Conservation (phyloP, 53 echinoderm and acorn worm species). For the Hippasteria phrygiana region DNA sequence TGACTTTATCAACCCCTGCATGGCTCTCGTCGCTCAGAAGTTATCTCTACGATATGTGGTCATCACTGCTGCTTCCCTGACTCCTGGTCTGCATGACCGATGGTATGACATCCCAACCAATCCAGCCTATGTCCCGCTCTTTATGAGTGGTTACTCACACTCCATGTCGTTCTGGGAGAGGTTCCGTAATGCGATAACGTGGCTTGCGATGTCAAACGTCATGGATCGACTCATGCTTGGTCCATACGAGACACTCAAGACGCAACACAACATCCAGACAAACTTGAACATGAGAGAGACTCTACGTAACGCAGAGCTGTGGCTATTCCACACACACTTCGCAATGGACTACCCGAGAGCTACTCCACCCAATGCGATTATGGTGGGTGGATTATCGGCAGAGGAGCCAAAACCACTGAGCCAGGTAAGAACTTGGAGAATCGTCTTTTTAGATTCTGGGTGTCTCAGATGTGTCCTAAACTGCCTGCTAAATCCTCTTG, state of each 20-base stretch:
- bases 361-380: constrained; percentile 32
- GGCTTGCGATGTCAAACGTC: neutral
- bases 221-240: constrained; percentile 43
- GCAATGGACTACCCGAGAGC: constrained; percentile 38
- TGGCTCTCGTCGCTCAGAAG: constrained; percentile 45
- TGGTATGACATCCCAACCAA: constrained; percentile 54
- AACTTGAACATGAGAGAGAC: constrained; percentile 45
- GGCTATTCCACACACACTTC: constrained; percentile 43
- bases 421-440: neutral
- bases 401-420: constrained; percentile 37
- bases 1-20: constrained; percentile 57
- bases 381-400: constrained; percentile 51
- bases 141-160: constrained; percentile 5
- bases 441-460: neutral
- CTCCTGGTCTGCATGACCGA: constrained; percentile 12
- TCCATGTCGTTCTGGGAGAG: constrained; percentile 61
- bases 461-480: too few species aligned
- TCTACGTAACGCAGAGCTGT: constrained; percentile 37
- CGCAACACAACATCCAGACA: constrained; percentile 13
- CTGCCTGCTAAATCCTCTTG: too few species aligned
- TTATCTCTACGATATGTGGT: constrained; percentile 32
- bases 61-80: constrained; percentile 22
- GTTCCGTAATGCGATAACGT: constrained; percentile 28
- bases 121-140: constrained; percentile 52
- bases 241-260: constrained; percentile 33